Evolutionary conservation across 2,888 invertebrate species (phyloP), one percentile per base, ranked within the genome.

Genomic region (Cacoxenus indagator): DNA sequence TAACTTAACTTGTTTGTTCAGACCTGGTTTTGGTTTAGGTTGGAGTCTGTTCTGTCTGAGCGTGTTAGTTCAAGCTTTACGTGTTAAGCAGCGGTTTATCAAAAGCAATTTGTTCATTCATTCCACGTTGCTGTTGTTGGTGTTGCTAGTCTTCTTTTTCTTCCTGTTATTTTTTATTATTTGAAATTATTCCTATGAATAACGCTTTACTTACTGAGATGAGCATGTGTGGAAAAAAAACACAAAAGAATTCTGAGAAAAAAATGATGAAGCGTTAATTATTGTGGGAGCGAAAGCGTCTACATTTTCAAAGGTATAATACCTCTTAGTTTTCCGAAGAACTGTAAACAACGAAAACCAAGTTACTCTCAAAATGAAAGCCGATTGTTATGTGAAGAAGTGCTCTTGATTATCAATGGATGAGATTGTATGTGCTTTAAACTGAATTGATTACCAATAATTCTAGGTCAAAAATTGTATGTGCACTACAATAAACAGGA

Each of bases 281-380:
- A 55, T 55, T 55, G 55, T 55, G 55, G 55, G 55, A 55, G 55
- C 55, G 51, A 51, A 51, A 9, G 17, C 17, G 51, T 19, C 51
- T 22, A 51, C 4, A n/a, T n/a, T n/a, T n/a, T n/a, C n/a, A n/a
- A 5, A 2, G 37, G 9, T 37, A 37, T 11, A 11, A 14, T 37
- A 37, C 14, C 37, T 37, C 14, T 4, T 5, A 37, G 37, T 11
- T 37, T 11, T 14, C 8, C 8, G 9, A 37, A 37, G 37, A 37
- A 37, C 9, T 37, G 37, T 37, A 8, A 37, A 37, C 37, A 37
- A 37, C 37, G 37, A 11, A 37, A n/a, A n/a, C n/a, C n/a, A n/a
- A n/a, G n/a, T n/a, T n/a, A n/a, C n/a, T n/a, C n/a, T n/a, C n/a
- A n/a, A n/a, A n/a, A n/a, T n/a, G n/a, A n/a, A n/a, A n/a, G n/a